Evolutionary conservation across 2,888 invertebrate genomes (phyloP), one percentile per base, ranked within the genome.

Genomic region (Hoplodrina ambigua): DNA sequence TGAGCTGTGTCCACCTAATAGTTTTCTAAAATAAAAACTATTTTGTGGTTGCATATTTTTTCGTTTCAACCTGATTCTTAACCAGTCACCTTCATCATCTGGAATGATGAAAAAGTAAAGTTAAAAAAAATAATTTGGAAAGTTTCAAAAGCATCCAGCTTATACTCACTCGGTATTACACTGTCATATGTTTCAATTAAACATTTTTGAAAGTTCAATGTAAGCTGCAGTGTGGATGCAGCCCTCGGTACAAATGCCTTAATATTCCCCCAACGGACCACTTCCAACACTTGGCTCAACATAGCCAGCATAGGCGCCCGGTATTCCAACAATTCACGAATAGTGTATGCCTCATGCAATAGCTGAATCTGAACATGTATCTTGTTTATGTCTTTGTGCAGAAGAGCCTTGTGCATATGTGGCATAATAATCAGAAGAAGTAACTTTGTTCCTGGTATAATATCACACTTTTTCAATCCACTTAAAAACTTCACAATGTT

Each of bases 301-400:
- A 94, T 93, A 1, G 92, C 94, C 52, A 96, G 79, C 85, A 94
- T 88, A 17, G 96, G 95, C 15, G 94, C 93, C 56, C 94, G 88
- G 77, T 92, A 94, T 61, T 86, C 82, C 54, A 88, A n/a, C 52
- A 94, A 78, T 55, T 95, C 94, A 10, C 87, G 82, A 5, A 91
- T 65, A 10, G 75, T 82, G 69, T 88, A 95, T 2, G 89, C 89
- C 19, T 87, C 84, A 50, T 81, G 78, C 55, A 96, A 76, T 15
- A 94, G 76, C 55, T 86, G 90, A 33, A 93, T 85, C 69, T 92
- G 92, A 33, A 90, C 75, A 80, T 89, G 75, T 50, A 95, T 87
- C 25, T 78, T 85, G 7, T 44, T 57, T 41, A 91, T 83, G 65
- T 94, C 86, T 78, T 86, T 92, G 5, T 78, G 83, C 17, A 92